These are phyloP conservation scores for Pteronotus mesoamericanus DNA, from an alignment of 2,797 vertebrate species.

Conservation along the genomic window DNA sequence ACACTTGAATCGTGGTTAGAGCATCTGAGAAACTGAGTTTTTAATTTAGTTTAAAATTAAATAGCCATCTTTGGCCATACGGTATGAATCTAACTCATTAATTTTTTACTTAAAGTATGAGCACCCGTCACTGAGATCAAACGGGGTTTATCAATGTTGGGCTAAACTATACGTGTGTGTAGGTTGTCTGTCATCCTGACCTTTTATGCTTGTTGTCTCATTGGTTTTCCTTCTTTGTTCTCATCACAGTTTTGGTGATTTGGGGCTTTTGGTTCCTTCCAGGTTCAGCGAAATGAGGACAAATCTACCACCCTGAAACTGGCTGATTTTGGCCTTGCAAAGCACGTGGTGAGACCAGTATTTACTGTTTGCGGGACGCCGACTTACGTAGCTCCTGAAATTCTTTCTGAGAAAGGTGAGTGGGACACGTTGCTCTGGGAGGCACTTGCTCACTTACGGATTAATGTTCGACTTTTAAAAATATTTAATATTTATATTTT, in stretches of 20 bases:
- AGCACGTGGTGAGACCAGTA: slow-evolving; percentile 93
- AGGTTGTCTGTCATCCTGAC: neutral
- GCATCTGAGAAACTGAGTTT: neutral
- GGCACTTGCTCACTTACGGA: neutral
- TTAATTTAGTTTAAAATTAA: neutral
- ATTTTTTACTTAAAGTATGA: neutral
- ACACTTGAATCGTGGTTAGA: neutral
- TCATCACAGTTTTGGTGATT: neutral
- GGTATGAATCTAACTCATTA: neutral
- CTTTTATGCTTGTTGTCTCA: neutral
- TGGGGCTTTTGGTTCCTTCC: neutral
- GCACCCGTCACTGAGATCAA: neutral
- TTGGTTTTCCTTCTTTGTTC: neutral
- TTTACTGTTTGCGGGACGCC: slow-evolving; percentile 98
- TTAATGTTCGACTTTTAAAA: neutral
- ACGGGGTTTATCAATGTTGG: neutral
- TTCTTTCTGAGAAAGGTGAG: slow-evolving; percentile 95
- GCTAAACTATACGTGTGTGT: fast-evolving
- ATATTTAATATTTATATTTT: neutral
- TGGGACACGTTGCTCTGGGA: neutral
- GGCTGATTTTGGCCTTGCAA: slow-evolving; percentile 97
- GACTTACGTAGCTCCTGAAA: slow-evolving; percentile 98
- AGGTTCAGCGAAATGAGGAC: slow-evolving; percentile 90
- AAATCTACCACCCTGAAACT: slow-evolving; percentile 91
- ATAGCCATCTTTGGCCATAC: neutral